Evolutionary conservation across 2,888 invertebrate genomes (phyloP).

Genomic region (Nephrotoma appendiculata): DNA sequence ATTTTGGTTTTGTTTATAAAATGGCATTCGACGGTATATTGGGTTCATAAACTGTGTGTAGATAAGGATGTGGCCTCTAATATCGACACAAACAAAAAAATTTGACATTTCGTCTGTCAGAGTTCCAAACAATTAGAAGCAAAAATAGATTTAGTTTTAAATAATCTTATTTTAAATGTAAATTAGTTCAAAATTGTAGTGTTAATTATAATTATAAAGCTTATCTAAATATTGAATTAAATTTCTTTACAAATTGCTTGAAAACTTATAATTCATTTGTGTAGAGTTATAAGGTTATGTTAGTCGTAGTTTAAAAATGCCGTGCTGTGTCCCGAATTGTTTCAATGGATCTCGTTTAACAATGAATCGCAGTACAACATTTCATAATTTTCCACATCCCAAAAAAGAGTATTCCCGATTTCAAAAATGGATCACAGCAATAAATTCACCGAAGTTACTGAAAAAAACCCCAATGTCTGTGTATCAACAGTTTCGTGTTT

Average conservation of each 20-base stretch:
- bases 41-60: too few species aligned
- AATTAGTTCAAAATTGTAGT: neutral
- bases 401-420: neutral
- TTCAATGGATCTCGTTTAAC: neutral
- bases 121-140: neutral
- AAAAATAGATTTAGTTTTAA: neutral
- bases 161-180: neutral
- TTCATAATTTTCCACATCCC: conserved; percentile 10
- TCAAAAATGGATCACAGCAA: neutral
- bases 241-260: neutral
- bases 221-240: neutral
- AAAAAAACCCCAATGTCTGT: neutral
- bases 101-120: neutral
- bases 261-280: neutral
- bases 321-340: conserved; percentile 3
- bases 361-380: neutral
- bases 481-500: conserved; percentile 4
- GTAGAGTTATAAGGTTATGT: neutral
- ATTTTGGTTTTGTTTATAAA: too few species aligned
- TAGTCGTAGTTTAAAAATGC: neutral
- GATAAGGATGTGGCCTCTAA: neutral
- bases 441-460: conserved; percentile 1
- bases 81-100: neutral
- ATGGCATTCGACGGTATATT: too few species aligned
- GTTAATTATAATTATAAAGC: too few species aligned